Conservation (phyloP, 2,888 invertebrate species). For the Agriopis aurantiaria region DNA sequence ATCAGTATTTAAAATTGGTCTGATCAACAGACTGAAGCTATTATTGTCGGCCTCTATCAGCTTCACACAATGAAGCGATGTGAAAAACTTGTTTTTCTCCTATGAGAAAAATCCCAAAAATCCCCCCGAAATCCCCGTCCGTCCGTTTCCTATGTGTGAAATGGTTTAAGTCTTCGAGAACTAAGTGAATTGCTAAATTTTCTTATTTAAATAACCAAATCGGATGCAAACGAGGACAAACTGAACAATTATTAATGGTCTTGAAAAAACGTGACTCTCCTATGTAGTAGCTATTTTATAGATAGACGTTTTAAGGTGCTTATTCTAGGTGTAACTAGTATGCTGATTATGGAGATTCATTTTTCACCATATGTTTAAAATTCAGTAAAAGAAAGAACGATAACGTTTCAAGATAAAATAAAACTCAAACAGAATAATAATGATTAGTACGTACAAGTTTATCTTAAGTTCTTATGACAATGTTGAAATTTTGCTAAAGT, state of each 20-base stretch:
- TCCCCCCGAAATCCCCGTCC: too few relatives aligned
- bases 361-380: too few relatives aligned
- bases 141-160: too few relatives aligned
- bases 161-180: slow-evolving; percentile 6
- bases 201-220: not conserved
- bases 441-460: too few relatives aligned
- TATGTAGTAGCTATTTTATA: not conserved
- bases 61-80: not conserved
- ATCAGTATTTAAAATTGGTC: not conserved
- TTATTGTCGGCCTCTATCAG: not conserved
- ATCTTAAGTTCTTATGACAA: too few relatives aligned
- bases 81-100: slow-evolving; percentile 8
- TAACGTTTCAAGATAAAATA: too few relatives aligned
- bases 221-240: not conserved
- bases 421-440: too few relatives aligned
- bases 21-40: not conserved
- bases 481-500: too few relatives aligned
- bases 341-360: too few relatives aligned
- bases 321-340: not conserved
- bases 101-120: too few relatives aligned
- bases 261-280: not conserved
- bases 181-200: not conserved
- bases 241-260: not conserved
- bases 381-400: too few relatives aligned
- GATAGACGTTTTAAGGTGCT: not conserved